phyloP scores from a whole-genome alignment of 2,888 invertebrate genomes.

The Brachypalpus laphriformis region DNA sequence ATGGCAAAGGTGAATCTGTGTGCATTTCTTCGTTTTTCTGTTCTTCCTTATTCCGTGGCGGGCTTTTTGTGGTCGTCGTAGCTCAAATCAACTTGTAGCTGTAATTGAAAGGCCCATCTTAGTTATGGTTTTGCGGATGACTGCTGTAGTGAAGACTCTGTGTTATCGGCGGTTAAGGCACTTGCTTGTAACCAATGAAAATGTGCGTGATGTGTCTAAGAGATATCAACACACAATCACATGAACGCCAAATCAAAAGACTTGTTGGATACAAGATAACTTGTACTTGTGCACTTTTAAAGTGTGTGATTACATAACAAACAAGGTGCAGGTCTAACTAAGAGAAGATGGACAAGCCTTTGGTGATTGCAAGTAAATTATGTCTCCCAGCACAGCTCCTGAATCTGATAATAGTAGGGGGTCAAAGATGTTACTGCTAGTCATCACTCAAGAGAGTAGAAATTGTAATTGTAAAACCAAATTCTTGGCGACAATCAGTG shows the following conservation, averaged over 20 bases:
- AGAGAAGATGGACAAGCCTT: background rate
- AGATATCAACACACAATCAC: background rate
- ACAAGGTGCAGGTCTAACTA: background rate
- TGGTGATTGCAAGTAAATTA: too few relatives aligned
- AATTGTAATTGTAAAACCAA: too few relatives aligned
- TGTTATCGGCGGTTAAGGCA: slow-evolving; percentile 52
- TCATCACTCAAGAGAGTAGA: too few relatives aligned
- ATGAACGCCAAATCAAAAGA: background rate
- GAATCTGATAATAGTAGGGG: too few relatives aligned
- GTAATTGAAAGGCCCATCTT: slow-evolving; percentile 68
- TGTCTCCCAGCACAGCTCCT: too few relatives aligned
- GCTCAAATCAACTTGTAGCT: slow-evolving; percentile 34
- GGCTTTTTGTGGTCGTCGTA: slow-evolving; percentile 13
- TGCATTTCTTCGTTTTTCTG: background rate
- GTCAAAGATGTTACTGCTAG: too few relatives aligned
- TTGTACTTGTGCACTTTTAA: background rate
- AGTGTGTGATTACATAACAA: background rate
- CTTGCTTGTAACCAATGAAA: background rate
- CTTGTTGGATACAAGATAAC: background rate
- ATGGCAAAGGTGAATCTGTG: slow-evolving; percentile 58
- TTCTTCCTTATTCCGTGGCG: slow-evolving; percentile 21
- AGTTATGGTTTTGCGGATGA: slow-evolving; percentile 61
- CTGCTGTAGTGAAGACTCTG: slow-evolving; percentile 33
- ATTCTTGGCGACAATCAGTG: too few relatives aligned
- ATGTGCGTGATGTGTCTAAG: slow-evolving; percentile 5